Conservation (phyloP, 2,113 vertebrate species). For the Rhinolophus ferrumequinum region DNA sequence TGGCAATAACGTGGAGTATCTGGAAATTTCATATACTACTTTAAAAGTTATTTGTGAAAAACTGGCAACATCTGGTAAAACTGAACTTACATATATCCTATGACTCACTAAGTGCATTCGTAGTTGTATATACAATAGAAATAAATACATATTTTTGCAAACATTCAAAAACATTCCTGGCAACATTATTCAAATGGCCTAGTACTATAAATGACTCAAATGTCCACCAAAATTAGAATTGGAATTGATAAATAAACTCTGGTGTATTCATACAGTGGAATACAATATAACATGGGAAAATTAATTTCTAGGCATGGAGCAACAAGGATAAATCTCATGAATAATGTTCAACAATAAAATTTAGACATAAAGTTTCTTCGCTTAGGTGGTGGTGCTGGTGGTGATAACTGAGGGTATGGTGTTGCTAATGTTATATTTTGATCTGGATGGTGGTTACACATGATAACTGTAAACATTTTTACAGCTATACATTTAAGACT, state of each 20-base stretch:
- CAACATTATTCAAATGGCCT: not conserved
- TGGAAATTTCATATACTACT: not conserved
- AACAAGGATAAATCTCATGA: constrained; percentile 3
- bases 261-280: not conserved
- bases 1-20: not conserved
- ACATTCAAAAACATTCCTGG: not conserved
- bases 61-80: not conserved
- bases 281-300: not conserved
- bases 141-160: not conserved
- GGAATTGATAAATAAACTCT: not conserved
- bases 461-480: not conserved
- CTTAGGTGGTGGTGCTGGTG: not conserved
- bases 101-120: not conserved
- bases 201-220: not conserved
- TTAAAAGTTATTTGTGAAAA: not conserved
- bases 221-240: not conserved
- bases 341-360: not conserved
- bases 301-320: not conserved
- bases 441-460: not conserved
- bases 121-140: not conserved
- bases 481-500: not conserved
- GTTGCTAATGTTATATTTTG: not conserved
- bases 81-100: not conserved
- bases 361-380: not conserved
- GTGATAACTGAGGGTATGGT: not conserved